Percentiles rank a stretch among this genome's conserved stretches.
Evolutionary conservation across 2,113 vertebrate species (phyloP).

Genomic region (Trogon surrucura): DNA sequence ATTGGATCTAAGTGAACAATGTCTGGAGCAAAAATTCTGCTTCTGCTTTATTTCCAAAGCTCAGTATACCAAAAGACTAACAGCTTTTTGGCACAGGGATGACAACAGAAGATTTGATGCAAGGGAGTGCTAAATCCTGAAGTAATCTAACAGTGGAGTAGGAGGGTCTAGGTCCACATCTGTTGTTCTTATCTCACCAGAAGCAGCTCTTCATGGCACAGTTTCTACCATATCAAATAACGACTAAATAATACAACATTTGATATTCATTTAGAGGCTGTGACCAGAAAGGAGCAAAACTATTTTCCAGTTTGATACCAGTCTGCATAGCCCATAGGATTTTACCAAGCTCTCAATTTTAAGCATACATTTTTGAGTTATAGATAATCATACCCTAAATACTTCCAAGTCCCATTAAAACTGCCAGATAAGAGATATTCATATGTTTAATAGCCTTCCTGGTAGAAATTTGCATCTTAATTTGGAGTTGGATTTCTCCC

Average conservation of each 20-base stretch:
- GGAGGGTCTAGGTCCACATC: background rate
- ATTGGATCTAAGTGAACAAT: background rate
- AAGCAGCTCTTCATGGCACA: background rate
- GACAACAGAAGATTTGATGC: slow-evolving; percentile 42
- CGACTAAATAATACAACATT: background rate
- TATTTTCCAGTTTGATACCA: background rate
- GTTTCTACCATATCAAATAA: background rate
- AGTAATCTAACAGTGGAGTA: background rate
- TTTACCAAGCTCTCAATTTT: background rate
- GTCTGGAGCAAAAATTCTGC: slow-evolving; percentile 15
- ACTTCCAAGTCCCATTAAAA: background rate
- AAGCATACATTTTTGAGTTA: background rate
- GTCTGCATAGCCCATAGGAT: background rate
- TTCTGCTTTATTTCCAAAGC: background rate
- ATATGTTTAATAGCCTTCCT: background rate
- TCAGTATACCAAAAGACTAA: slow-evolving; percentile 15
- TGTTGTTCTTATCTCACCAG: slow-evolving; percentile 2
- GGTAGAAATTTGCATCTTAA: background rate
- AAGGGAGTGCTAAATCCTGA: slow-evolving; percentile 15
- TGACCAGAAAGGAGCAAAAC: background rate
- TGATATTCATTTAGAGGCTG: background rate
- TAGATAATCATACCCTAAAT: background rate
- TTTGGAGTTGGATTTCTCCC: background rate
- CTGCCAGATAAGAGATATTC: background rate
- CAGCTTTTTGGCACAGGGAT: slow-evolving; percentile 24